Percentiles rank a stretch among this genome's conserved stretches.
These are phyloP conservation scores for Martes martes DNA, from an alignment of 2,113 vertebrate genomes.

Conservation along the genomic window DNA sequence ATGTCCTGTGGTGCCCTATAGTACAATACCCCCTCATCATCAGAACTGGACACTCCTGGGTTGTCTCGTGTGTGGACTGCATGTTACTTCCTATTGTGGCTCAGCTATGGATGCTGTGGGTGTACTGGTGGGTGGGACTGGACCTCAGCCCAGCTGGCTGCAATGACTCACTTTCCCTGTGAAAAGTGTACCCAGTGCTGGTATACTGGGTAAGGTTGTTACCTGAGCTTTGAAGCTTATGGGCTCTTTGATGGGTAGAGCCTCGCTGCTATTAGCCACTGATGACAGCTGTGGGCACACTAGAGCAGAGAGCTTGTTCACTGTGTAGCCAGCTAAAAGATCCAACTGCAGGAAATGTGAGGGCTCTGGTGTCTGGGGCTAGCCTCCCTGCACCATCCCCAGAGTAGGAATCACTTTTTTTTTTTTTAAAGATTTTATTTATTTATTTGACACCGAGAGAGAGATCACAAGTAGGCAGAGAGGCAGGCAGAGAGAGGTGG, in stretches of 20 bases:
- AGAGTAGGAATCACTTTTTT: not conserved
- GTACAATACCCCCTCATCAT: not conserved
- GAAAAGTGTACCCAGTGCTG: too few relatives aligned
- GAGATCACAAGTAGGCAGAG: too few relatives aligned
- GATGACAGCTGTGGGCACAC: not conserved
- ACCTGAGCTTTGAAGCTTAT: not conserved
- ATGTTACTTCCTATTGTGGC: not conserved
- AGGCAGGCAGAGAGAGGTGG: too few relatives aligned
- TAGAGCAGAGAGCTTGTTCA: not conserved
- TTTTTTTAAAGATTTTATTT: too few relatives aligned
- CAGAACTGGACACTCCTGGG: not conserved
- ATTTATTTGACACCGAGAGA: too few relatives aligned
- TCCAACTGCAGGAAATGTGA: not conserved
- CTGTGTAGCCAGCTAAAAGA: not conserved
- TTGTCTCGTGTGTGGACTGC: not conserved
- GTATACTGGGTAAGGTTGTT: not conserved
- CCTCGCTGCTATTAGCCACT: not conserved
- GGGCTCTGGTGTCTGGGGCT: not conserved
- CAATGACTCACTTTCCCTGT: not conserved
- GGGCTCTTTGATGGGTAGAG: not conserved
- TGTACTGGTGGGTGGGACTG: not conserved
- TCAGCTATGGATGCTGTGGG: not conserved
- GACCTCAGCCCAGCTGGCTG: not conserved
- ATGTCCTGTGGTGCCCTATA: not conserved
- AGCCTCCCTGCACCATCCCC: not conserved